phyloP scores from a whole-genome alignment of 2,888 invertebrate genomes.

The Noctua fimbriata region DNA sequence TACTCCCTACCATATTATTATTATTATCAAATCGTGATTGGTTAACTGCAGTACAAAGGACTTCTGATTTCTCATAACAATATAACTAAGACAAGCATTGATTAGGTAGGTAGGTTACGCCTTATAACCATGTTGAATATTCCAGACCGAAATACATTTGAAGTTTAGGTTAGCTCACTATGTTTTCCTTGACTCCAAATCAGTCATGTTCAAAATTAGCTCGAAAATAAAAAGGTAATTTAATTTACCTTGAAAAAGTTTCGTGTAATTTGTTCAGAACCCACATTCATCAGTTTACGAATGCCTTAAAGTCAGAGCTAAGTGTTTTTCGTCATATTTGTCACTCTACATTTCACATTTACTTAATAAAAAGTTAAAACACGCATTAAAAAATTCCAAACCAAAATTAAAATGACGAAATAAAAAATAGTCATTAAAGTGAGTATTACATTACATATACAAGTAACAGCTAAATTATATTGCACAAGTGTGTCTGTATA shows the following conservation, averaged over 20 bases:
- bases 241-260: neutral
- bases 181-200: neutral
- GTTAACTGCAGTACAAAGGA: neutral
- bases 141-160: neutral
- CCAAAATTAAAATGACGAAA: constrained; percentile 3
- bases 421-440: constrained; percentile 35
- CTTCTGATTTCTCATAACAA: neutral
- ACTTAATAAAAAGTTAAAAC: neutral
- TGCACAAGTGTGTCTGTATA: constrained; percentile 42
- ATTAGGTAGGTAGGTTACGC: too few species aligned
- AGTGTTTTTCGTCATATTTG: neutral
- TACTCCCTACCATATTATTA: neutral
- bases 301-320: neutral
- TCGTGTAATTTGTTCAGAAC: neutral
- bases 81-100: neutral
- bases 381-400: constrained; percentile 1
- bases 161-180: neutral
- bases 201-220: neutral
- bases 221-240: neutral
- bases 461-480: constrained; percentile 38
- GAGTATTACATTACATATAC: constrained; percentile 19
- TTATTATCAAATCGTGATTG: neutral
- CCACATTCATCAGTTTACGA: neutral
- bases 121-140: neutral
- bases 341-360: neutral